Base-by-base conservation (phyloP, 2,888 invertebrate genomes). In the Apodemia zela region DNA sequence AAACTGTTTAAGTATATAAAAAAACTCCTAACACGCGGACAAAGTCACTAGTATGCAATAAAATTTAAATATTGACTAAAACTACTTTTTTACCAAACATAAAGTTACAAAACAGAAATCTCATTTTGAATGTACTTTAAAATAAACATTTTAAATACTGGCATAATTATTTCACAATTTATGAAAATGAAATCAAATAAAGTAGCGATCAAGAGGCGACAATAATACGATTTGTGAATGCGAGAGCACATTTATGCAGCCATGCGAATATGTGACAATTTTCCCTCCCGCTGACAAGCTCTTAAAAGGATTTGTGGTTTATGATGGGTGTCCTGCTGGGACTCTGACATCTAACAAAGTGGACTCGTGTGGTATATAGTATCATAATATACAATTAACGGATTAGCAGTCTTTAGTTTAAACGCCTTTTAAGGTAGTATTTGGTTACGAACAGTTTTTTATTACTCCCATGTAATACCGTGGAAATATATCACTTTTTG, bases 231-330 rank as follows among this genome's bases (percentile, higher is more conserved):
- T 33, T 21, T 42, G 45, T 47, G 33, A 35, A 63, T 64, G 61
- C 51, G 62, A 64, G 61, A 47, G 25, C 64, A 67, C 63, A 64
- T 59, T 45, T 57, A 45, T 33, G 57, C 63, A 54, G 63, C 63
- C 66, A 61, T 59, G 65, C 61, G 64, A 60, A 54, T 62, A 62
- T 51, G 58, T 64, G 65, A 61, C 64, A 66, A 66, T 66, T 63
- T 38, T 63, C 67, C 72, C 71, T 71, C 80, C 78, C 71, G 75
- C 79, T 76, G 78, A 73, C 73, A 75, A 73, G 74, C 75, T 75
- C 76, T 78, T 76, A 80, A 64, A 72, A 76, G 72, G 76, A 80
- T 81, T 79, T 79, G 78, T 68, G 75, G 79, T 72, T 78, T 77
- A 77, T 67, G 75, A 77, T 71, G 70, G 68, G 38, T 64, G 66